These are phyloP conservation scores for Gambusia yucatana DNA, from an alignment of 2,797 vertebrate species.

Conservation along the genomic window DNA sequence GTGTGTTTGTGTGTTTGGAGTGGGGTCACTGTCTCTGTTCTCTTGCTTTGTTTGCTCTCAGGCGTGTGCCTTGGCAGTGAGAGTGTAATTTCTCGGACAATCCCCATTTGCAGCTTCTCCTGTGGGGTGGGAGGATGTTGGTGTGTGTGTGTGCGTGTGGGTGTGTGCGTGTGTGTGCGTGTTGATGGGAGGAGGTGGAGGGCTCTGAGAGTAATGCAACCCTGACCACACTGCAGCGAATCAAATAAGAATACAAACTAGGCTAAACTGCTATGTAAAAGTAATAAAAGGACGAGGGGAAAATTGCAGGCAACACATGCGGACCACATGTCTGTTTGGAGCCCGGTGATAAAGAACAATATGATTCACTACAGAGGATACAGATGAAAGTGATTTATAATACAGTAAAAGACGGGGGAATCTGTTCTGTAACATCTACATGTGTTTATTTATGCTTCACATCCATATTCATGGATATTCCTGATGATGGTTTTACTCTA, in stretches of 20 bases:
- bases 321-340: constrained; percentile 57
- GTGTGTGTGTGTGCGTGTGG: too few relatives aligned
- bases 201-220: constrained; percentile 39
- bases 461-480: constrained; percentile 78
- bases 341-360: constrained; percentile 58
- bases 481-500: constrained; percentile 73
- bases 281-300: constrained; percentile 28
- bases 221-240: constrained; percentile 9
- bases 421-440: constrained; percentile 72
- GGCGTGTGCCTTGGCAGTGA: constrained; percentile 64
- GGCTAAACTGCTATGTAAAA: constrained; percentile 51
- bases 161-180: too few relatives aligned
- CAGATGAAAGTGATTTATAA: constrained; percentile 71
- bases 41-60: constrained; percentile 73
- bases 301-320: constrained; percentile 58
- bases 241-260: constrained; percentile 36
- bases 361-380: constrained; percentile 60
- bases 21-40: constrained; percentile 54
- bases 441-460: constrained; percentile 71
- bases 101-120: constrained; percentile 79
- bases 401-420: constrained; percentile 60
- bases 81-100: constrained; percentile 70
- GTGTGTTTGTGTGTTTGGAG: constrained; percentile 21
- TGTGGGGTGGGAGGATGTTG: neutral
- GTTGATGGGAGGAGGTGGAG: too few relatives aligned